These are phyloP conservation scores for Zapornia atra DNA, from an alignment of 2,113 vertebrate genomes.

Conservation along the genomic window DNA sequence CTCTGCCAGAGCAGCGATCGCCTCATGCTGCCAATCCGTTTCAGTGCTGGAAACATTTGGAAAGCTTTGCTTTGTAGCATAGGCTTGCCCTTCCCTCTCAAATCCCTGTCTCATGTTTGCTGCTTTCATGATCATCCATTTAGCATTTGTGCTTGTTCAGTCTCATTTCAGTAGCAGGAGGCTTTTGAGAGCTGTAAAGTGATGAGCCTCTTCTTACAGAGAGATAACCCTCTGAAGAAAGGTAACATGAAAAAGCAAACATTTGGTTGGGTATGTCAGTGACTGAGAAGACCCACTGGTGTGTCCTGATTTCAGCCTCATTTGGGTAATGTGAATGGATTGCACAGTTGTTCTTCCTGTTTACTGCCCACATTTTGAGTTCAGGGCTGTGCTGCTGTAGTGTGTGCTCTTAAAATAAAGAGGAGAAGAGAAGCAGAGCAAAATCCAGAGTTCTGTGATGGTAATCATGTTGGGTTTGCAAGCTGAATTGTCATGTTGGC, in stretches of 20 bases:
- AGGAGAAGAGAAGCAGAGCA: background rate
- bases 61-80: background rate
- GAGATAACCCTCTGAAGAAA: background rate
- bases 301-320: background rate
- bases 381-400: background rate
- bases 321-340: background rate
- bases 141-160: background rate
- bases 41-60: background rate
- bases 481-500: background rate
- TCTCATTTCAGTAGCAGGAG: background rate
- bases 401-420: background rate
- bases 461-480: background rate
- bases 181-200: background rate
- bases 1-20: background rate
- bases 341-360: background rate
- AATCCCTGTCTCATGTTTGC: background rate
- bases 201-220: background rate
- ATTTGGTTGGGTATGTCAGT: background rate
- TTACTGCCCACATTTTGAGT: background rate
- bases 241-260: background rate
- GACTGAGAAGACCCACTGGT: background rate
- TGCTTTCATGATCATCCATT: background rate
- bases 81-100: background rate
- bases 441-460: background rate
- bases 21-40: constrained; percentile 3